Base-by-base conservation (phyloP, 2,888 invertebrate species). In the Yponomeuta malinellus region DNA sequence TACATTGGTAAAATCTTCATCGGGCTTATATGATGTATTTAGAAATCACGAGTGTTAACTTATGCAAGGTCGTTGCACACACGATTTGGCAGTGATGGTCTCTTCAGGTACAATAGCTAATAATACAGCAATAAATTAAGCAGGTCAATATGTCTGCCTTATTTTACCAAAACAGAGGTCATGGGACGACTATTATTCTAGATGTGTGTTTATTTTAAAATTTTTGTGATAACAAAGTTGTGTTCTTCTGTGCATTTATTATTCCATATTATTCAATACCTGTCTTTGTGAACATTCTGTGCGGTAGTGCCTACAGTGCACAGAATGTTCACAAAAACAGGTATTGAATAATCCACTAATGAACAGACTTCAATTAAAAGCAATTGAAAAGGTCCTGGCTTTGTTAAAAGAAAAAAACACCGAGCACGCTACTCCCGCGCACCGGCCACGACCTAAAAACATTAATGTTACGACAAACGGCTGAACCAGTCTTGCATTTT, bases 401-500 rank as follows among this genome's bases (percentile, higher is more conserved):
- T 68, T 3, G 48, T 52, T 52, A 68, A 68, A 48, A 23, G 65
- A 64, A 59, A 43, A 43, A 73, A 70, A 66, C 67, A 71, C 68
- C 68, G 15, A 59, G 15, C 83, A 84, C 83, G 81, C 81, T 71
- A 81, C 74, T 72, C 73, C 75, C 76, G 68, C 78, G 79, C 80
- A 79, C 75, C 76, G 52, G 68, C 80, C 78, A 75, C 81, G 82
- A 84, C 85, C 84, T 78, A 80, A 83, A 84, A 82, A 81, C 77
- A 76, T 59, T 59, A 59, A 59, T 59, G 12, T 78, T 75, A 75
- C 73, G 80, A 83, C 82, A 81, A 81, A 80, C 78, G 75, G 76
- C 78, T 79, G 78, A 81, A 83, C 79, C 23, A 48, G 68, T 29
- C 52, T 68, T 43, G 67, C 67, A 68, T 68, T 68, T 52, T 52